Evolutionary conservation across 2,113 vertebrate genomes (phyloP).

Genomic region (Indicator maculatus): DNA sequence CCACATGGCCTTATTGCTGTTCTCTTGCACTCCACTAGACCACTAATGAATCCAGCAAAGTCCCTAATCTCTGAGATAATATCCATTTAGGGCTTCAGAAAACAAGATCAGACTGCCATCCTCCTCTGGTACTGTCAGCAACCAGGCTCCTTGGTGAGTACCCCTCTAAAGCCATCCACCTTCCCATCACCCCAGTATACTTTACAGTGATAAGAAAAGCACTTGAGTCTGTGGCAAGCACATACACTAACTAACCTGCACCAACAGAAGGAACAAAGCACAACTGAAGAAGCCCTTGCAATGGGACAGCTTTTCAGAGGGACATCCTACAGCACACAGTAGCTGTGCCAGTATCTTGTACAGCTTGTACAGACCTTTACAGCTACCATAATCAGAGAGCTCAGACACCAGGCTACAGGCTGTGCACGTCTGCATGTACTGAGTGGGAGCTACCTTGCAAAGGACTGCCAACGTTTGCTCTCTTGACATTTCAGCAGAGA

Average conservation of each 20-base stretch:
- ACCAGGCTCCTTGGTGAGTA: neutral
- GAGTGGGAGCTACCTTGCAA: neutral
- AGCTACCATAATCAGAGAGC: neutral
- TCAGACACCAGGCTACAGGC: neutral
- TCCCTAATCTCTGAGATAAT: neutral
- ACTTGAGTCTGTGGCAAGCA: rapidly evolving
- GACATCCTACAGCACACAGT: neutral
- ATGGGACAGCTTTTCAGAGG: neutral
- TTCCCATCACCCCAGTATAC: neutral
- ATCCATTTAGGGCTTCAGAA: constrained; percentile 34
- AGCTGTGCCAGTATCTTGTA: neutral
- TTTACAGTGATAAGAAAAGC: neutral
- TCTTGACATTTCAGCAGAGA: neutral
- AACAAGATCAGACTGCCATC: neutral
- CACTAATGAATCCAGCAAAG: neutral
- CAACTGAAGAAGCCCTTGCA: neutral
- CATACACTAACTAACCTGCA: neutral
- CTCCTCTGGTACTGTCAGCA: constrained; percentile 8
- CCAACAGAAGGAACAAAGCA: neutral
- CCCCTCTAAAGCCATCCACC: neutral
- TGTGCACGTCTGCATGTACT: neutral
- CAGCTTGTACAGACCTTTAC: neutral
- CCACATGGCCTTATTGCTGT: neutral
- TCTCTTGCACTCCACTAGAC: neutral
- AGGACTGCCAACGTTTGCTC: neutral